These are phyloP conservation scores for Lathronympha strigana DNA, from an alignment of 2,888 invertebrate genomes.

Conservation along the genomic window DNA sequence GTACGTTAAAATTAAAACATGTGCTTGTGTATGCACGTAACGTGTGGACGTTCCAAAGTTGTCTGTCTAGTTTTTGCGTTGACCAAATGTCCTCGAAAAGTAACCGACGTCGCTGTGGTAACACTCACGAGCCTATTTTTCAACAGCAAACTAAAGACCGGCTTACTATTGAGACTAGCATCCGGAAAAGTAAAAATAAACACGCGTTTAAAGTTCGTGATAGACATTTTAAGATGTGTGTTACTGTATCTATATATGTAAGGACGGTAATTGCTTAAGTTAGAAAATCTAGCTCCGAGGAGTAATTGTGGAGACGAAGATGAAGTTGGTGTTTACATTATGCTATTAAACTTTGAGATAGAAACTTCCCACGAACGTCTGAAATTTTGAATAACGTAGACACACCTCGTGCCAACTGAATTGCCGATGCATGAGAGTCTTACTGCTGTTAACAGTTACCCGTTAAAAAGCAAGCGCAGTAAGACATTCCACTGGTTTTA, in stretches of 20 bases:
- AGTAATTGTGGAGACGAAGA: background rate
- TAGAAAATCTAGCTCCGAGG: slow-evolving; percentile 6
- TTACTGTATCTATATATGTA: background rate
- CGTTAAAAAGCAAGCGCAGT: background rate
- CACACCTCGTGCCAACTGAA: slow-evolving; percentile 22
- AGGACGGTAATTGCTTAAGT: slow-evolving; percentile 2
- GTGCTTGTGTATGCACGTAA: background rate
- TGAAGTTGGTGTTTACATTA: background rate
- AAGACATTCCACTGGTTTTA: too few relatives aligned
- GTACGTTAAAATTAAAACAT: slow-evolving; percentile 5
- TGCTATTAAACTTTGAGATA: slow-evolving; percentile 35
- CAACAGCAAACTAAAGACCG: slow-evolving; percentile 45
- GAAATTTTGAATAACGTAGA: slow-evolving; percentile 18
- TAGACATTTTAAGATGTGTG: slow-evolving; percentile 27
- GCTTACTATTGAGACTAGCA: slow-evolving; percentile 47
- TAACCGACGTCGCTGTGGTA: slow-evolving; percentile 70
- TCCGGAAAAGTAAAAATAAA: slow-evolving; percentile 49
- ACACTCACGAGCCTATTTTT: slow-evolving; percentile 61
- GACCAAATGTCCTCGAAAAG: slow-evolving; percentile 72
- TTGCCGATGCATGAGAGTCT: too few relatives aligned
- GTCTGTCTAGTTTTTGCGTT: slow-evolving; percentile 67
- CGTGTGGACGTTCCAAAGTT: slow-evolving; percentile 56
- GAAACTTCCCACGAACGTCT: slow-evolving; percentile 19
- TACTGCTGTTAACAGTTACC: slow-evolving; percentile 15
- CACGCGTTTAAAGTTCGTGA: slow-evolving; percentile 32